These are phyloP conservation scores for Eremophila alpestris DNA, from an alignment of 2,797 vertebrate genomes.

Conservation along the genomic window DNA sequence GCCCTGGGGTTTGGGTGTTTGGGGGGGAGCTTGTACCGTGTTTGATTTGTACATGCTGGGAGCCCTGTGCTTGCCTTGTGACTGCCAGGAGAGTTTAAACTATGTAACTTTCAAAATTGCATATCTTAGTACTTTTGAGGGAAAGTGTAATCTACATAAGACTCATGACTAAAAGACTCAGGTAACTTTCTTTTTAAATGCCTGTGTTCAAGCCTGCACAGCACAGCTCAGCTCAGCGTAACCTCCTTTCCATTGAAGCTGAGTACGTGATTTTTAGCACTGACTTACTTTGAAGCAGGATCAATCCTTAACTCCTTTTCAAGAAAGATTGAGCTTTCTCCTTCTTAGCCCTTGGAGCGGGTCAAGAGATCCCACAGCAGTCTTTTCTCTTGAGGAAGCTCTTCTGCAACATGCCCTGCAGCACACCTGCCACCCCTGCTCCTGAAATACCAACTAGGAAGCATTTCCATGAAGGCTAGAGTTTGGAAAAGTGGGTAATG, in stretches of 20 bases:
- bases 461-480: background rate
- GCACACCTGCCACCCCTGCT: background rate
- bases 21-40: fast-evolving
- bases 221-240: background rate
- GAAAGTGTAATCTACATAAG: background rate
- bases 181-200: background rate
- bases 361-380: background rate
- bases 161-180: background rate
- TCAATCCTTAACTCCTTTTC: background rate
- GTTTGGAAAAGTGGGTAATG: background rate
- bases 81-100: background rate
- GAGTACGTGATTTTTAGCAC: background rate
- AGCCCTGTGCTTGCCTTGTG: background rate
- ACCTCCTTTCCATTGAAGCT: background rate
- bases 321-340: background rate
- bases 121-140: background rate
- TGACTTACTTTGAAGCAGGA: background rate
- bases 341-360: background rate
- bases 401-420: background rate
- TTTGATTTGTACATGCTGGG: fast-evolving
- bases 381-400: background rate
- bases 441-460: background rate
- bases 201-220: background rate
- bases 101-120: background rate
- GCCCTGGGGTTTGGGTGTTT: background rate